Evolutionary conservation across 2,797 vertebrate genomes (phyloP), one percentile per base, ranked within the genome.

Genomic region (Muscicapa striata): DNA sequence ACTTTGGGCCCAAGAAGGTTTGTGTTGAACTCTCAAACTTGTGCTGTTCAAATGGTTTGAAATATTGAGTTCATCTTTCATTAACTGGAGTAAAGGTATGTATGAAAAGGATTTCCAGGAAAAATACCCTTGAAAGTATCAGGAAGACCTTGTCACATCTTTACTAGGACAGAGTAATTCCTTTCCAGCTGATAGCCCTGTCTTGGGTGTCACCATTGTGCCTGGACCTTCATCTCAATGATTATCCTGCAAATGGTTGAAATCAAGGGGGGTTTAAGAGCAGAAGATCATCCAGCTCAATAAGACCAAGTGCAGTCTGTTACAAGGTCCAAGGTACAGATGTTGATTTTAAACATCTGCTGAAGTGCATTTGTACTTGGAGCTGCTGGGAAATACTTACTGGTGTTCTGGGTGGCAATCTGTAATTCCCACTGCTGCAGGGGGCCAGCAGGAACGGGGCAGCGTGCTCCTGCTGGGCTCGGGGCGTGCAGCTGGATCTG

Each of bases 321-420:
- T 63, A 63, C 32, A 14, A 55, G 45, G 12, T 62, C 72, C 3
- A 20, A 80, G 59, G 52, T 52, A 63, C 62, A 69, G 59, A 52
- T 21, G 76, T 70, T 94, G 85, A 91, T 87, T 90, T 81, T 69
- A 84, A 93, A 89, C 67, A 93, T 92, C 87, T 93, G 82, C 73
- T 59, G 17, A 69, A 91, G 22, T 54, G 29, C 58, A 81, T 87
- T 77, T 69, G 32, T 77, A 34, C 78, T 80, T 83, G 24, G 36
- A 58, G 40, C 32, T 74, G 55, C 84, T 49, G 72, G 72, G 52
- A 36, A 59, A 55, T 76, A n/a, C 34, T 49, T 58, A 19, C 34
- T 34, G 79, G 61, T 38, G 15, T 52, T 95, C 79, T 91, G 76
- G 69, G 63, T 91, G 91, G 79, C 51, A 81, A 22, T 46, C 58